Conservation (phyloP, 2,113 vertebrate genomes). For the Sula dactylatra region DNA sequence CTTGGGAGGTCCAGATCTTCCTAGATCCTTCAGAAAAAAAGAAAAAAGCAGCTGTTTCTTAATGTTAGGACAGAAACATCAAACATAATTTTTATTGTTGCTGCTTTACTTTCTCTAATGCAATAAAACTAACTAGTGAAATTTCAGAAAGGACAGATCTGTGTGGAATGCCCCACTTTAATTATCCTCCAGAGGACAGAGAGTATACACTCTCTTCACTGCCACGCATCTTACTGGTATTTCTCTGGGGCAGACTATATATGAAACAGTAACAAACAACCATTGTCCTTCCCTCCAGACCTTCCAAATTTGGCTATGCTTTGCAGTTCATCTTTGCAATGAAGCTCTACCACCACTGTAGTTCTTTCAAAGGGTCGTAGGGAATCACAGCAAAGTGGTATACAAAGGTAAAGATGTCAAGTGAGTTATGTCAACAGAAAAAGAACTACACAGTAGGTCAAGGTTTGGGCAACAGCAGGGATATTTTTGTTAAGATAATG, state of each 20-base stretch:
- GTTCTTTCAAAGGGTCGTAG: slow-evolving; percentile 16
- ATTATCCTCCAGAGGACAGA: not conserved
- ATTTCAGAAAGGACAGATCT: not conserved
- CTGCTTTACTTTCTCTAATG: not conserved
- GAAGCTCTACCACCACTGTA: not conserved
- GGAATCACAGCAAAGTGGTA: slow-evolving; percentile 31
- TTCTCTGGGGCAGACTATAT: not conserved
- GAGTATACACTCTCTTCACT: not conserved
- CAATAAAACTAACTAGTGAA: not conserved
- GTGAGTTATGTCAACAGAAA: slow-evolving; percentile 51
- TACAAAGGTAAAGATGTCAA: slow-evolving; percentile 55
- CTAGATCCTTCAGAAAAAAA: not conserved
- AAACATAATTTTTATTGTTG: not conserved
- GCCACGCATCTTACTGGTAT: not conserved
- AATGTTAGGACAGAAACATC: not conserved
- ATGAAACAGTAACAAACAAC: not conserved
- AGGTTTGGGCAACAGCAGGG: slow-evolving; percentile 47
- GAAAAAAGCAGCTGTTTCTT: not conserved
- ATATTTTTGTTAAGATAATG: slow-evolving; percentile 51
- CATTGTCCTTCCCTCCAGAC: not conserved
- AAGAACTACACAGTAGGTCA: slow-evolving; percentile 46
- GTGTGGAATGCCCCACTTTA: not conserved
- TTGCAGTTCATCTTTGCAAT: not conserved
- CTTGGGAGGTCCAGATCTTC: not conserved
- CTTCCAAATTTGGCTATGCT: not conserved